phyloP scores from a whole-genome alignment of 2,888 invertebrate species.

The Lithophane ornitopus region DNA sequence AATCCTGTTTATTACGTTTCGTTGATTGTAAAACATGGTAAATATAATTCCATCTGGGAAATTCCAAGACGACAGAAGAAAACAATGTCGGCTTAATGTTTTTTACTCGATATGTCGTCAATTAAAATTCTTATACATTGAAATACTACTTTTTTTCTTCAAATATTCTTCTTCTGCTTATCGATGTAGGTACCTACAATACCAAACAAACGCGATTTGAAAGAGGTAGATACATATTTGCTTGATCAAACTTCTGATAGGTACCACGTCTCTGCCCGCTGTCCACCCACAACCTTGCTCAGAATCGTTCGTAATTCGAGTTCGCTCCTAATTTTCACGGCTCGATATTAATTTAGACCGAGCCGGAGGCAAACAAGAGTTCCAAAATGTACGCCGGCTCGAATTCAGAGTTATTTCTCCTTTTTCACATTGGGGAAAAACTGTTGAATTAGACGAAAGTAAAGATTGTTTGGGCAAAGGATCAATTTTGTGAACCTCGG shows the following conservation, averaged over 20 bases:
- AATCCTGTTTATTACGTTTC: slow-evolving; percentile 5
- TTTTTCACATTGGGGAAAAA: slow-evolving; percentile 73
- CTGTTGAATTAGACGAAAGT: slow-evolving; percentile 78
- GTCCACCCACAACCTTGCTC: slow-evolving; percentile 55
- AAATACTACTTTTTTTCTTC: too few relatives aligned
- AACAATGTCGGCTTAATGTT: neutral
- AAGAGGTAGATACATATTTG: slow-evolving; percentile 14
- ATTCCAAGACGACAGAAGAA: neutral
- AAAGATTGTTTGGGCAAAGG: slow-evolving; percentile 78
- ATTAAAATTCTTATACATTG: slow-evolving; percentile 1
- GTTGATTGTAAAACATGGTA: neutral
- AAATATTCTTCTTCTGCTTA: neutral
- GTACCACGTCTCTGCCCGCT: slow-evolving; percentile 18
- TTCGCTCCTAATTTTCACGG: slow-evolving; percentile 73
- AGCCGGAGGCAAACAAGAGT: slow-evolving; percentile 75
- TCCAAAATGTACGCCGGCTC: slow-evolving; percentile 69
- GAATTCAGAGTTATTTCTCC: slow-evolving; percentile 73
- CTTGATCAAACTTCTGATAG: slow-evolving; percentile 22
- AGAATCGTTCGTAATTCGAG: slow-evolving; percentile 72
- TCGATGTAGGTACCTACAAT: neutral
- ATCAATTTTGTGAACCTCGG: slow-evolving; percentile 75
- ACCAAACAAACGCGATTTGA: slow-evolving; percentile 10
- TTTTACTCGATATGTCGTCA: neutral
- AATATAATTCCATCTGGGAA: neutral
- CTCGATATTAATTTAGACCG: slow-evolving; percentile 79